A percentile compares a stretch with the other conserved stretches of the same genome.
These are phyloP conservation scores for Aelia acuminata DNA, from an alignment of 2,888 invertebrate species.

Conservation along the genomic window DNA sequence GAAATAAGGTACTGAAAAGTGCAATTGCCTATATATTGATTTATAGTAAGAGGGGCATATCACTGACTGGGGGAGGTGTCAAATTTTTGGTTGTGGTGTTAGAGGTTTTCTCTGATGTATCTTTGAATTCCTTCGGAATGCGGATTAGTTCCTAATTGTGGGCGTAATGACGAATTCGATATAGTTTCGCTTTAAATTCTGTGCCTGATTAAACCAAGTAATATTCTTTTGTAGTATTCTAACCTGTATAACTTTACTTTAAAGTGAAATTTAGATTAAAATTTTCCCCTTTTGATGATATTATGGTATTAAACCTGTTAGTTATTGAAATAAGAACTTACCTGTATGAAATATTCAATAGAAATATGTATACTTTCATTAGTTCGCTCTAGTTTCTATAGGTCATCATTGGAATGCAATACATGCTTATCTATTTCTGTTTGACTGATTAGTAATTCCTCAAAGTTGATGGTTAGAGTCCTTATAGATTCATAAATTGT, in stretches of 20 bases:
- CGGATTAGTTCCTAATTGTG: constrained; percentile 51
- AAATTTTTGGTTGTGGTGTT: constrained; percentile 58
- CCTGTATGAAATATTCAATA: neutral
- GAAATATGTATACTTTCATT: neutral
- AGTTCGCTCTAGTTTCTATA: constrained; percentile 27
- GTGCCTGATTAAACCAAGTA: neutral
- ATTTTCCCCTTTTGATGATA: neutral
- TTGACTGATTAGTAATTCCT: neutral
- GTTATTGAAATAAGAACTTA: neutral
- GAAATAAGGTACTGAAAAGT: neutral
- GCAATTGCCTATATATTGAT: constrained; percentile 57
- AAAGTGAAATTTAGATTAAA: constrained; percentile 9
- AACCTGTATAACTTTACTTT: constrained; percentile 49
- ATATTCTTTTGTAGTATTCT: constrained; percentile 41
- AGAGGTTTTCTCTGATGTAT: constrained; percentile 37
- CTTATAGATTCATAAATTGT: neutral
- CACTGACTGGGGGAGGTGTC: constrained; percentile 59
- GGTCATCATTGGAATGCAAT: constrained; percentile 49
- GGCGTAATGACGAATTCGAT: constrained; percentile 14
- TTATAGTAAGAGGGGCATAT: constrained; percentile 59
- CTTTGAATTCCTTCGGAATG: neutral
- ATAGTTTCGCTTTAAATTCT: constrained; percentile 30
- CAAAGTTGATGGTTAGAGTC: neutral
- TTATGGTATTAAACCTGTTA: neutral
- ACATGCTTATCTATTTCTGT: constrained; percentile 55